Base-by-base conservation (phyloP, 2,888 invertebrate species). In the Drosophila recens region DNA sequence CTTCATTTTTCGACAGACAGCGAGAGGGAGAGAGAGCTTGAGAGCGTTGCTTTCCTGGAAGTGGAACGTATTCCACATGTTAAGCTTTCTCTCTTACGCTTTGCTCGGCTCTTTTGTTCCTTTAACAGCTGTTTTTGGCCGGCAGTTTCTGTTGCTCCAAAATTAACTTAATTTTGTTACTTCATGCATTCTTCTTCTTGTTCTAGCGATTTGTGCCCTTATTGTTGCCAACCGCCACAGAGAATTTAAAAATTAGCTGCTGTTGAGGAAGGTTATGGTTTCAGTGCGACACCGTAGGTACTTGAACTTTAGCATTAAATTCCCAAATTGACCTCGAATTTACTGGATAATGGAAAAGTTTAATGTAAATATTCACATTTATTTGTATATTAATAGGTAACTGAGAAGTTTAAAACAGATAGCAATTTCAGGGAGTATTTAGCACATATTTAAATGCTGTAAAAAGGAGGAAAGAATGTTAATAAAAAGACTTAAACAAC, bases 191-290 rank as follows among this genome's bases (percentile, higher is more conserved):
- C 48, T 57, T 52, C 57, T 56, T 57, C 64, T 53, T 53, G 27
- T 49, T 8, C 11, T 48, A 9, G 30, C 27, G 10, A 30, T 48
- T 46, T 46, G n/a, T 46, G 42, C 9, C 8, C 33, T 57, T 71
- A 52, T 80, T 66, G 61, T 77, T 73, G 49, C 51, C 52, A 23
- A 58, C 56, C 72, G 61, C 68, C 70, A 72, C 57, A 71, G 52
- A 72, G 48, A 45, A 54, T 53, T 43, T 48, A 45, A 17, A 51
- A 67, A 48, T 54, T 54, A 54, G 53, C 42, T 58, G 72, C 30
- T 74, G 69, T 90, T 90, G 83, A 75, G 89, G 77, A 86, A 90
- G 90, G 88, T 90, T 82, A 84, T 82, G 86, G 82, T 79, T 65
- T 33, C 51, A 42, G 33, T 30, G 17, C 11, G 42, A 8, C 30